Evolutionary conservation across 2,888 invertebrate species (phyloP).

Genomic region (Euplexia lucipara): DNA sequence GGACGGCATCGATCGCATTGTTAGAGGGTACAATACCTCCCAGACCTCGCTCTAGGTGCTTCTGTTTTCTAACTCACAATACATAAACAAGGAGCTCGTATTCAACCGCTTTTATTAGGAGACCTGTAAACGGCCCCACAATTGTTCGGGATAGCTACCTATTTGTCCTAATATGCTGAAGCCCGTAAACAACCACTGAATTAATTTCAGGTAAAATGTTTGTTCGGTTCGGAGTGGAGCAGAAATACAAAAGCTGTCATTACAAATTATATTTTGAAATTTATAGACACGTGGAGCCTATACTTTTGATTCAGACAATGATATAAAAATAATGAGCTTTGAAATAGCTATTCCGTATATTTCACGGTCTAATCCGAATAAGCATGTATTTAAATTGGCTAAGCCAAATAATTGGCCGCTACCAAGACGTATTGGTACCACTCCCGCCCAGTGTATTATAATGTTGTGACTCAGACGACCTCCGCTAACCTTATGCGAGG

Average conservation of each 20-base stretch:
- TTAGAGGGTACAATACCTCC: slow-evolving; percentile 73
- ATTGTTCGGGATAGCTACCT: slow-evolving; percentile 48
- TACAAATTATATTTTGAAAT: slow-evolving; percentile 11
- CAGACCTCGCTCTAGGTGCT: slow-evolving; percentile 65
- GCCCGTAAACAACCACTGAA: slow-evolving; percentile 48
- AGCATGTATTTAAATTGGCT: slow-evolving; percentile 32
- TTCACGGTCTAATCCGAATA: slow-evolving; percentile 44
- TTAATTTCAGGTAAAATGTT: slow-evolving; percentile 46
- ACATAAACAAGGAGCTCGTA: slow-evolving; percentile 58
- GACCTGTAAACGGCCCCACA: slow-evolving; percentile 53
- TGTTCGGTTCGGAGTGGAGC: slow-evolving; percentile 16
- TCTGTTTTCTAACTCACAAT: slow-evolving; percentile 65
- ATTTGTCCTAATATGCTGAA: slow-evolving; percentile 49
- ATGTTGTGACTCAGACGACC: slow-evolving; percentile 56
- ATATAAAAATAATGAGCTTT: slow-evolving; percentile 25
- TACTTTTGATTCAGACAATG: slow-evolving; percentile 16
- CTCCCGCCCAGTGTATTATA: slow-evolving; percentile 38
- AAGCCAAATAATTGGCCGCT: slow-evolving; percentile 38
- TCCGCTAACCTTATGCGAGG: slow-evolving; percentile 55
- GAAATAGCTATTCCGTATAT: slow-evolving; percentile 25
- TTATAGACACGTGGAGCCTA: slow-evolving; percentile 4
- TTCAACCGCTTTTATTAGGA: slow-evolving; percentile 57
- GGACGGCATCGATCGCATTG: slow-evolving; percentile 79
- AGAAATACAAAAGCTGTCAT: slow-evolving; percentile 31
- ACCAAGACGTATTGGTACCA: slow-evolving; percentile 26